Percentiles rank a stretch among this genome's conserved stretches.
phyloP scores from a whole-genome alignment of 2,888 invertebrate species.

The Alloplasta piceator region DNA sequence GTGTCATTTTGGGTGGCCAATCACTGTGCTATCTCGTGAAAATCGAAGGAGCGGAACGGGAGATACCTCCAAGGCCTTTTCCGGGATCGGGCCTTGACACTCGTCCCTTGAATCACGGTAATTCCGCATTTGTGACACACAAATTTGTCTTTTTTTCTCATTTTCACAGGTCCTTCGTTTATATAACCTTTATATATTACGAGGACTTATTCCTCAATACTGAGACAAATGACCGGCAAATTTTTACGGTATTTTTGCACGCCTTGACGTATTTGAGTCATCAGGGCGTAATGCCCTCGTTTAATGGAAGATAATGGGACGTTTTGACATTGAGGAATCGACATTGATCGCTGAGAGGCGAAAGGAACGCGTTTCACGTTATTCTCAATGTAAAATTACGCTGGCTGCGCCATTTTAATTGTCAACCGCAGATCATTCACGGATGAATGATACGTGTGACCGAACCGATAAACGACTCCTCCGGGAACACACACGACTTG shows the following conservation, averaged over 20 bases:
- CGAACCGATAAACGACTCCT: constrained; percentile 40
- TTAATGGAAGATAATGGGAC: no score
- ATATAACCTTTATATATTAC: constrained; percentile 8
- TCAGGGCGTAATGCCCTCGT: no score
- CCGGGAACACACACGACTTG: constrained; percentile 38
- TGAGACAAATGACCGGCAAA: constrained; percentile 25
- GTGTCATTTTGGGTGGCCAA: neutral
- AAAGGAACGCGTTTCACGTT: no score
- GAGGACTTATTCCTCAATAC: constrained; percentile 14
- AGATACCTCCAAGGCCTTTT: no score
- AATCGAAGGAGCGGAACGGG: constrained; percentile 40
- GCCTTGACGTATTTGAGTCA: no score
- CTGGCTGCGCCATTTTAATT: no score
- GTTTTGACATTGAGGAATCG: no score
- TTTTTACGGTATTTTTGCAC: neutral
- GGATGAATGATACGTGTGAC: constrained; percentile 49
- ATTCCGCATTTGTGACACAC: constrained; percentile 37
- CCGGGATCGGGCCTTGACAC: constrained; percentile 38
- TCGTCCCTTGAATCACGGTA: constrained; percentile 53
- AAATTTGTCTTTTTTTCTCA: constrained; percentile 30
- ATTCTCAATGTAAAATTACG: no score
- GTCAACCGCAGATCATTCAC: constrained; percentile 25
- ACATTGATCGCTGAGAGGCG: no score
- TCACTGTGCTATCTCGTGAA: neutral
- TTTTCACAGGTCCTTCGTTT: neutral